Evolutionary conservation across 1,140 invertebrate species (phyloP), one percentile per base, ranked within the genome.

Genomic region (Camponotus floridanus): DNA sequence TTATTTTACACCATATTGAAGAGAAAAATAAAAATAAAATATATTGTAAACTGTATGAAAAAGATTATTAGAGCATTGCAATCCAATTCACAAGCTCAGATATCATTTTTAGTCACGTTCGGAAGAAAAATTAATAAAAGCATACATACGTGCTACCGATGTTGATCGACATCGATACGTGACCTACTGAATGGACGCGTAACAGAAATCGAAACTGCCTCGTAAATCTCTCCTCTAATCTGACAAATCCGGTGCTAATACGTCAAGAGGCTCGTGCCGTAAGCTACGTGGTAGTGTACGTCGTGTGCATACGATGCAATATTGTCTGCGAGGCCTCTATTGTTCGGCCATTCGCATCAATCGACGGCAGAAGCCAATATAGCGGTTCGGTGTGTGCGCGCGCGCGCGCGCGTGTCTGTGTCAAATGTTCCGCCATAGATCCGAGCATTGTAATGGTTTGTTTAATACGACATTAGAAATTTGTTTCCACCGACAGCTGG

Each of bases 401-500:
- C 21, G 31, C 33, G n/a, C 33, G 31, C 33, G n/a, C 64, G 71
- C 79, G 70, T 88, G 73, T 81, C 86, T 62, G 71, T 87, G 85
- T 93, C 91, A 86, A 92, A 93, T 89, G 88, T 76, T 87, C 61
- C 85, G 61, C 71, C 78, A 81, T 74, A 62, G 65, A 57, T 78
- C 65, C 64, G 55, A 59, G 61, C 81, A 89, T 92, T 93, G 91
- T 93, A 89, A 90, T 78, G 90, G 86, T 91, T 90, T 93, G 92
- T 94, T 92, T 93, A 93, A 93, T 91, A 90, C 87, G 90, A 90
- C 88, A 92, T 94, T 93, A 93, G 90, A 93, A 93, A 94, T 94
- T 93, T 93, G 92, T 93, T 93, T 92, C 92, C 91, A 88, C 68
- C 85, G 90, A 91, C 93, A 94, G 93, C 93, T 94, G 93, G 48